These are phyloP conservation scores for Cochlearius cochlearius DNA, from an alignment of 2,113 vertebrate species.

Conservation along the genomic window DNA sequence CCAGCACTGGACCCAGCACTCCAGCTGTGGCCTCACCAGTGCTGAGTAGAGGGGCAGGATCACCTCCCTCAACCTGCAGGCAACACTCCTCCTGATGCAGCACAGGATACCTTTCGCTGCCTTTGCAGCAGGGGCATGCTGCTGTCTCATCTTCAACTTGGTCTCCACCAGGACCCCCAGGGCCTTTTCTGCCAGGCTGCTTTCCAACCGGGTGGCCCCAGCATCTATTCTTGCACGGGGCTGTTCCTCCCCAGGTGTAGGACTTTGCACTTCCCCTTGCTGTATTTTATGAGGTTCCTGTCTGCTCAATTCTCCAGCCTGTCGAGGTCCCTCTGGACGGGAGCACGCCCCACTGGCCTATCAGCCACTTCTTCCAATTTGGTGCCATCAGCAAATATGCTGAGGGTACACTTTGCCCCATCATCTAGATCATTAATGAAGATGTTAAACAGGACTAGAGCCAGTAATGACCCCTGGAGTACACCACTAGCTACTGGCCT, in stretches of 20 bases:
- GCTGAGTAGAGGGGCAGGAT: not conserved
- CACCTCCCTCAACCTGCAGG: not conserved
- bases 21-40: not conserved
- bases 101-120: not conserved
- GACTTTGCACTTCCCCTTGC: not conserved
- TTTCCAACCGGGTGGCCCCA: not conserved
- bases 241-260: not conserved
- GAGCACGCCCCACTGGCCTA: not conserved
- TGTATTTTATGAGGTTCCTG: not conserved
- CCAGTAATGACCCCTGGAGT: not conserved
- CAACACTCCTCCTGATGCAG: not conserved
- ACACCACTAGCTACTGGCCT: not conserved
- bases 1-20: not conserved
- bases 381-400: not conserved
- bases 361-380: not conserved
- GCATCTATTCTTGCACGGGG: no score
- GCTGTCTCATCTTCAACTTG: not conserved
- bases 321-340: not conserved
- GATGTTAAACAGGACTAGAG: not conserved
- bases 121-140: not conserved
- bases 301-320: not conserved
- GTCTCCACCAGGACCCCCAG: not conserved
- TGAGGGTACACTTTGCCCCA: not conserved
- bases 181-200: not conserved
- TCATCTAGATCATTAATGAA: not conserved